These are phyloP conservation scores for Acleris sparsana DNA, from an alignment of 2,888 invertebrate species.

Conservation along the genomic window DNA sequence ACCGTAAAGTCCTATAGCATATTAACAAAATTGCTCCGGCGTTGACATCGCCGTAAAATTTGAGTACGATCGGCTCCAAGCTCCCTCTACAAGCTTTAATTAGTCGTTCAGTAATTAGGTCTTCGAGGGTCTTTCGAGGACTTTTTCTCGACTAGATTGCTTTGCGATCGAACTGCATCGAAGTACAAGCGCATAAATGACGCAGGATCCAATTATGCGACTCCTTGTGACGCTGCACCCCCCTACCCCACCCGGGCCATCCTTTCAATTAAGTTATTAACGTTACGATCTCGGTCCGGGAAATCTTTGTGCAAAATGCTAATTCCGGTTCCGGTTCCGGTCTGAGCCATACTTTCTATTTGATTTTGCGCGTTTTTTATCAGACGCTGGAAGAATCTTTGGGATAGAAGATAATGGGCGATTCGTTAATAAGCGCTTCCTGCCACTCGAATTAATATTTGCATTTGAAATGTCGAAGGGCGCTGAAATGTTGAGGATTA, in stretches of 20 bases:
- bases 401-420: conserved; percentile 11
- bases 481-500: not conserved
- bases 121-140: not conserved
- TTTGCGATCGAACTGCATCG: conserved; percentile 29
- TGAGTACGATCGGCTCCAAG: conserved; percentile 19
- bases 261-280: conserved; percentile 50
- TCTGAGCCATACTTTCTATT: conserved; percentile 43
- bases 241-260: conserved; percentile 20
- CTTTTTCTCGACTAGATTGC: not conserved
- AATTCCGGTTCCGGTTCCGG: conserved; percentile 42
- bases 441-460: conserved; percentile 19
- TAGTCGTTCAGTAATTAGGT: conserved; percentile 51
- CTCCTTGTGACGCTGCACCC: conserved; percentile 14
- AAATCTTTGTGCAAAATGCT: conserved; percentile 50
- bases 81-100: conserved; percentile 52
- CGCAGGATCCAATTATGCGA: conserved; percentile 32
- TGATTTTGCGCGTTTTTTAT: conserved; percentile 47
- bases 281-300: conserved; percentile 41
- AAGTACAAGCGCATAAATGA: conserved; percentile 21
- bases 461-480: conserved; percentile 14
- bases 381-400: conserved; percentile 37
- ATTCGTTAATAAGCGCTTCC: conserved; percentile 9
- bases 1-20: conserved; percentile 30
- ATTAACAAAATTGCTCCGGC: conserved; percentile 20
- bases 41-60: conserved; percentile 31